phyloP scores from a whole-genome alignment of 2,113 vertebrate genomes.

The Stegastes partitus region DNA sequence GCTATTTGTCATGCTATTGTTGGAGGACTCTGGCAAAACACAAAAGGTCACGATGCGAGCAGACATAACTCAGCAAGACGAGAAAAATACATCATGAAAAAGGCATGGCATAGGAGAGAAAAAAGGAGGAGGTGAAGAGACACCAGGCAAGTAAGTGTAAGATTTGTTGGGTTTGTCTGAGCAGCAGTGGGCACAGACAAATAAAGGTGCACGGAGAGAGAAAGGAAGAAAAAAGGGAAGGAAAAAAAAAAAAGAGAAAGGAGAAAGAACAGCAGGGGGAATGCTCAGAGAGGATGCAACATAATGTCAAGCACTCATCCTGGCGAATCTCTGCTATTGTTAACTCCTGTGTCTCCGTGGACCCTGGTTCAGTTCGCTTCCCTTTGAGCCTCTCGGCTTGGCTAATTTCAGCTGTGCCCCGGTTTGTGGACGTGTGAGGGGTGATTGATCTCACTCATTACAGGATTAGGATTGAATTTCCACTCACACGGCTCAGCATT shows the following conservation, averaged over 20 bases:
- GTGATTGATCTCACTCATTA: constrained; percentile 69
- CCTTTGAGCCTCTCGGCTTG: constrained; percentile 42
- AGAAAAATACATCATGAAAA: constrained; percentile 65
- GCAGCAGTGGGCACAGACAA: constrained; percentile 2
- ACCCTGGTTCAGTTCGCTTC: constrained; percentile 36
- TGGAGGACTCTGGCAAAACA: constrained; percentile 73
- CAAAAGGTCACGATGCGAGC: constrained; percentile 78
- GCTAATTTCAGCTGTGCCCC: constrained; percentile 57
- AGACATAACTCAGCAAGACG: constrained; percentile 72
- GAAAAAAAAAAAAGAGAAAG: neutral
- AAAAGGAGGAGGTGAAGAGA: neutral
- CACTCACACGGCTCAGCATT: constrained; percentile 35
- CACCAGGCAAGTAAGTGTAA: neutral
- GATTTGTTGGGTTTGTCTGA: constrained; percentile 45
- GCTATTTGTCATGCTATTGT: constrained; percentile 81
- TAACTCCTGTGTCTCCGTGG: constrained; percentile 52
- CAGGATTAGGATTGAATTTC: constrained; percentile 37
- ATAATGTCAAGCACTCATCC: constrained; percentile 48
- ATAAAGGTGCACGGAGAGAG: constrained; percentile 21
- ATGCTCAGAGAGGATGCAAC: constrained; percentile 52
- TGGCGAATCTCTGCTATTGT: constrained; percentile 52
- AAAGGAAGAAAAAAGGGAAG: neutral
- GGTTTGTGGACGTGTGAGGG: constrained; percentile 15
- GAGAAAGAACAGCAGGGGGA: constrained; percentile 15
- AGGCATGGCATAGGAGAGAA: constrained; percentile 4